These are phyloP conservation scores for Psilopsiagon aymara DNA, from an alignment of 2,113 vertebrate genomes.

Conservation along the genomic window DNA sequence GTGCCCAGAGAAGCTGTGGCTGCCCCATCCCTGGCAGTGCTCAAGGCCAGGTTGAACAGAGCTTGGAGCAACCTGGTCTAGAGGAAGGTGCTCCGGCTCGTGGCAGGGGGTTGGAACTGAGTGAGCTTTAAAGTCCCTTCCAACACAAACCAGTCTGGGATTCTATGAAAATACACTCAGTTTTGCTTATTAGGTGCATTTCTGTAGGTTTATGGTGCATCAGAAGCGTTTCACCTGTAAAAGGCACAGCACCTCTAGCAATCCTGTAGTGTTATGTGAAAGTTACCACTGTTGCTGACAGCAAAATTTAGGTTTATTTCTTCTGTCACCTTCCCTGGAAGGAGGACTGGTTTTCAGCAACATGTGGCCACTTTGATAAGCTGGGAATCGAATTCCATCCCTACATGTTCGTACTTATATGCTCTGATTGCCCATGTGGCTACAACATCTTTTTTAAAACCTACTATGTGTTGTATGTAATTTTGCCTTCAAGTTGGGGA, in stretches of 20 bases:
- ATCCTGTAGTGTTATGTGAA: not conserved
- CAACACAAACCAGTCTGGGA: not conserved
- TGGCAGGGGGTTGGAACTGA: not conserved
- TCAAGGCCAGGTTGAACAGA: not conserved
- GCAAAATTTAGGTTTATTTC: not conserved
- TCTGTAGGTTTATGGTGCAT: not conserved
- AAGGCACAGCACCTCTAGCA: not conserved
- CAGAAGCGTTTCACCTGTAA: not conserved
- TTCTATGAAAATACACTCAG: not conserved
- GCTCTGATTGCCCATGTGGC: not conserved
- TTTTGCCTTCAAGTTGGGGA: not conserved
- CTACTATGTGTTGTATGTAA: not conserved
- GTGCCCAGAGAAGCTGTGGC: not conserved
- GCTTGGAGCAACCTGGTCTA: not conserved
- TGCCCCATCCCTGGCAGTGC: not conserved
- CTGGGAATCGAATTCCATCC: not conserved
- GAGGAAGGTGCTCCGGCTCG: not conserved
- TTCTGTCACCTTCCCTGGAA: not conserved
- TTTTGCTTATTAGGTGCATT: not conserved
- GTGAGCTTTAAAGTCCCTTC: not conserved
- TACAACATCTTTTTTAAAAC: not conserved
- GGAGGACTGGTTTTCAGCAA: not conserved
- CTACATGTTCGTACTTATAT: not conserved
- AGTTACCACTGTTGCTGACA: not conserved
- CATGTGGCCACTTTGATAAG: not conserved